Base-by-base conservation (phyloP, 2,113 vertebrate species). In the Takifugu flavidus region DNA sequence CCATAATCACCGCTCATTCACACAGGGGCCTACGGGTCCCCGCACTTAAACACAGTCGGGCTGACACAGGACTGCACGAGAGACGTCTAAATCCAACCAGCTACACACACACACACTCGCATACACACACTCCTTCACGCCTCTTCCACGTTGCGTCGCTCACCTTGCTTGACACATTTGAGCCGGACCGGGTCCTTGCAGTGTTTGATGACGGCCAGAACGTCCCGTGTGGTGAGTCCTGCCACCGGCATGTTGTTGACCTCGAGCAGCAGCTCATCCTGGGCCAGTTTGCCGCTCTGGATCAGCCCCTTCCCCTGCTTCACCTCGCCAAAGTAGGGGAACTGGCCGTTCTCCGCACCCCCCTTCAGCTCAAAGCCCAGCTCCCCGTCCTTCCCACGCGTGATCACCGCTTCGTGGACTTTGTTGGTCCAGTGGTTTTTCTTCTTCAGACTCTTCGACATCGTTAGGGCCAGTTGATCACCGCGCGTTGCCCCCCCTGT, bases 391-490 rank as follows among this genome's bases (percentile, higher is more conserved):
- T 92, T 92, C 80, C 92, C 93, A 76, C 95, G 92, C 79, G 86
- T 91, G 64, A 98, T 88, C 86, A 94, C 94, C 72, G 94, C 94
- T 91, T 99, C 96, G 82, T 98, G 96, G 94, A 98, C 96, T 92
- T 96, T 96, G 92, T 94, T 97, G 75, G 95, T 98, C 96, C 96
- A 98, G 93, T 99, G 96, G 92, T 94, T 96, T 87, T 98, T 98
- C 92, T 98, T 99, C 89, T 97, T 98, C 89, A 96, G 93, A 92
- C 92, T 96, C 89, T 98, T 99, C 91, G 96, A 98, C 96, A 98
- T 98, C 87, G 93, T 94, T 91, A 75, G 70, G 90, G 86, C 72
- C 77, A 84, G 81, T 76, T 53, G 53, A 65, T 77, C 65, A 79
- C 82, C 84, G 77, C 86, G 78, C 80, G 77, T 75, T 77, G 83